Percentiles rank a stretch among this genome's conserved stretches.
These are phyloP conservation scores for Hemaris fuciformis DNA, from an alignment of 2,888 invertebrate species.

Conservation along the genomic window DNA sequence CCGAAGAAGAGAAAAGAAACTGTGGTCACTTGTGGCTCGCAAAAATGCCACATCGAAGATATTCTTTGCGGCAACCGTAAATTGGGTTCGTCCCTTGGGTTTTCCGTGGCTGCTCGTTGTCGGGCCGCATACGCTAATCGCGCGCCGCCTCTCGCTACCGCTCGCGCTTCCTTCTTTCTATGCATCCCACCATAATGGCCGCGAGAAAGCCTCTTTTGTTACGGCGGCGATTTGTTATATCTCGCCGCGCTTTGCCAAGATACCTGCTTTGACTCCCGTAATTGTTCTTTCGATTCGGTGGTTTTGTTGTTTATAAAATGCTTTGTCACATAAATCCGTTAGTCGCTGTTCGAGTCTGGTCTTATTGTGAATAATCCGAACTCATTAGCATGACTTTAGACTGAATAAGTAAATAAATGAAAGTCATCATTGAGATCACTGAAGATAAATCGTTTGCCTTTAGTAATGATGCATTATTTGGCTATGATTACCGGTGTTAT, in stretches of 20 bases:
- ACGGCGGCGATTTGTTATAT: slow-evolving; percentile 77
- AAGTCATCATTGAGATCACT: slow-evolving; percentile 23
- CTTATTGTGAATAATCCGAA: slow-evolving; percentile 65
- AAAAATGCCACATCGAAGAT: slow-evolving; percentile 69
- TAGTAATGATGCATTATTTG: not conserved
- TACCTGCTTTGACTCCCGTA: slow-evolving; percentile 77
- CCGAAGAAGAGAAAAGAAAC: slow-evolving; percentile 41
- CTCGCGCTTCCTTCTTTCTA: slow-evolving; percentile 55
- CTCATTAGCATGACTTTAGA: slow-evolving; percentile 47
- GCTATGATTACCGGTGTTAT: not conserved
- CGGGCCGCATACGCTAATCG: slow-evolving; percentile 71
- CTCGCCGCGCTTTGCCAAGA: slow-evolving; percentile 70
- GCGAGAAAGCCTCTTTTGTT: slow-evolving; percentile 80
- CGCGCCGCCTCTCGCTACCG: slow-evolving; percentile 35
- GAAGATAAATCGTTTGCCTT: no score
- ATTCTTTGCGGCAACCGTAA: slow-evolving; percentile 78
- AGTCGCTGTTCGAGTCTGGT: slow-evolving; percentile 51
- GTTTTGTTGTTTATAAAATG: slow-evolving; percentile 76
- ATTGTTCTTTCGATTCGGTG: slow-evolving; percentile 77
- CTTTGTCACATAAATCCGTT: slow-evolving; percentile 78
- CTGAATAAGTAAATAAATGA: slow-evolving; percentile 27
- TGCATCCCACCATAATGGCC: slow-evolving; percentile 74
- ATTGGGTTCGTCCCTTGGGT: slow-evolving; percentile 58
- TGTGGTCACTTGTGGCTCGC: slow-evolving; percentile 62
- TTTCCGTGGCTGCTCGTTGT: slow-evolving; percentile 48